Conservation (phyloP, 2,888 invertebrate genomes). For the Arrhopalites spinosus region DNA sequence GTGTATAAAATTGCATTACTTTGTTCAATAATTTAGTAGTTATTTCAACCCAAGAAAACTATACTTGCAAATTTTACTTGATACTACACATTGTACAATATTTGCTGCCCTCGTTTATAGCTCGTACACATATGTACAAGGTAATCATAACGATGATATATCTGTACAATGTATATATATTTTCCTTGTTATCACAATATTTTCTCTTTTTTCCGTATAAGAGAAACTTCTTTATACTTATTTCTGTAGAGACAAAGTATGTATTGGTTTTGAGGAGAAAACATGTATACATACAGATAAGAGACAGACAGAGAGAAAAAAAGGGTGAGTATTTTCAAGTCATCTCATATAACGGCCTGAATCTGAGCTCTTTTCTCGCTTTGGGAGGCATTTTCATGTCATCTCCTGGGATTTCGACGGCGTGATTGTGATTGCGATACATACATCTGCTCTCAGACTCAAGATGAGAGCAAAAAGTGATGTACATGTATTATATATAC, state of each 20-base stretch:
- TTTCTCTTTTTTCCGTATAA: background rate
- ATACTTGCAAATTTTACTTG: no score
- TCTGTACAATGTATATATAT: no score
- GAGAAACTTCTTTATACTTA: background rate
- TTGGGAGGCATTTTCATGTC: constrained; percentile 17
- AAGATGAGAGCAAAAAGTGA: background rate
- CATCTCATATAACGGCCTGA: background rate
- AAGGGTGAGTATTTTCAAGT: background rate
- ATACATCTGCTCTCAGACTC: constrained; percentile 7
- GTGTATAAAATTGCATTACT: background rate
- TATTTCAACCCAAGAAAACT: no score
- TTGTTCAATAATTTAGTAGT: no score
- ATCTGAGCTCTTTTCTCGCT: background rate
- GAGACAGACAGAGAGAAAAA: background rate
- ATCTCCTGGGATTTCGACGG: background rate
- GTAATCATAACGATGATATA: no score
- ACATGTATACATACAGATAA: background rate
- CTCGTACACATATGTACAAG: no score
- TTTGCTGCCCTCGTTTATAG: no score
- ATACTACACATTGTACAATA: no score
- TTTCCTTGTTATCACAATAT: no score
- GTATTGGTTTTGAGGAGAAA: constrained; percentile 1
- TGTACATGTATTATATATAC: background rate
- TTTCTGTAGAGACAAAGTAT: background rate
- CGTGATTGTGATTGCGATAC: constrained; percentile 24